Evolutionary conservation across 2,113 vertebrate genomes (phyloP), one percentile per base, ranked within the genome.

Genomic region (Dasyurus viverrinus): DNA sequence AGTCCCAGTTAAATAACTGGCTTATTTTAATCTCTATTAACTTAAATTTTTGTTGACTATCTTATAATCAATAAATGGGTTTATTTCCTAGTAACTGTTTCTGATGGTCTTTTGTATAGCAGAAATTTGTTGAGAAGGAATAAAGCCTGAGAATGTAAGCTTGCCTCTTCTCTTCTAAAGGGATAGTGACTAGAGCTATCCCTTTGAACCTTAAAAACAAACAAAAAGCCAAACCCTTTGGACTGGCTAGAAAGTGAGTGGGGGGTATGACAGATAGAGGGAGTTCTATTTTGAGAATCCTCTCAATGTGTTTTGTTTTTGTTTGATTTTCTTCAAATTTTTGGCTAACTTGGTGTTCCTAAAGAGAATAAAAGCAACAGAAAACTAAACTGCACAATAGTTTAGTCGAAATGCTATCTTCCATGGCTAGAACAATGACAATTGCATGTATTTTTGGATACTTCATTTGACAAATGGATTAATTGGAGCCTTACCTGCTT

Each of bases 381-480:
- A 27, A 57, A 57, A 57, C 55, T 6, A 57, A 57, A 57, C 55
- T n/a, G n/a, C 55, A 57, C 89, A 68, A 93, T 48, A 97, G 60
- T 90, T 90, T 89, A 2, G n/a, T 94, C 91, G 89, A 54, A 90
- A 53, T 96, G 91, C 47, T 94, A 0, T 53, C 93, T 96, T 19
- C 0, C 60, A 54, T 94, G 91, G 84, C 92, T 96, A 95, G 97
- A 96, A 96, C 96, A 97, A 98, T 97, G 96, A 96, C 93, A 96
- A 48, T 93, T 97, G 95, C 93, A 96, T 93, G 96, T 96, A 93
- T 97, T 97, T 97, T 94, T 97, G 92, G 95, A 94, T 96, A 92
- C 95, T 96, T 98, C 97, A 96, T 95, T 97, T 98, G 97, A 95
- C 93, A 97, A 97, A 98, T 98, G 98, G 97, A 96, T 97, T 96